A percentile compares a stretch with the other conserved stretches of the same genome.
Evolutionary conservation across 2,888 invertebrate species (phyloP).

Genomic region (Athetis lepigone): DNA sequence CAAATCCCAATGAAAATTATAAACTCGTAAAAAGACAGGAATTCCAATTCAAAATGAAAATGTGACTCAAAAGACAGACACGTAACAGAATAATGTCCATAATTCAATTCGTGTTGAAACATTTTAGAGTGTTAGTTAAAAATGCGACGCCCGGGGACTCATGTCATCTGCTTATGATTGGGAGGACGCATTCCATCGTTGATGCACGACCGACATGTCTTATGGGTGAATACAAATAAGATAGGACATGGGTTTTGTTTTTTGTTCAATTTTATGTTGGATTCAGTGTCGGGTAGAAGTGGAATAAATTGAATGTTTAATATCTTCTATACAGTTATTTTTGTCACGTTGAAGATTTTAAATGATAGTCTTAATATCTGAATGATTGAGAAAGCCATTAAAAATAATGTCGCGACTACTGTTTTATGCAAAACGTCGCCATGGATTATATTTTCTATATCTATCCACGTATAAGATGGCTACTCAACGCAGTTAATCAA

Average conservation of each 20-base stretch:
- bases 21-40: slow-evolving; percentile 11
- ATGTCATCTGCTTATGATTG: slow-evolving; percentile 82
- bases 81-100: slow-evolving; percentile 64
- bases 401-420: not conserved
- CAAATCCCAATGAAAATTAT: slow-evolving; percentile 18
- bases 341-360: not conserved
- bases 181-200: slow-evolving; percentile 80
- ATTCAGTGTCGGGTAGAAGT: slow-evolving; percentile 15
- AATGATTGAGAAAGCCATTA: not conserved
- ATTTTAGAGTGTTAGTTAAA: slow-evolving; percentile 69
- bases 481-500: not conserved
- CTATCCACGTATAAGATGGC: not conserved
- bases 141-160: slow-evolving; percentile 74
- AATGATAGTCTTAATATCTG: too few relatives aligned
- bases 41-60: slow-evolving; percentile 39
- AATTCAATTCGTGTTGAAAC: slow-evolving; percentile 68
- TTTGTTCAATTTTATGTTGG: slow-evolving; percentile 16
- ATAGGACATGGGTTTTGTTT: slow-evolving; percentile 50
- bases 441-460: too few relatives aligned
- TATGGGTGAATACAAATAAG: slow-evolving; percentile 65
- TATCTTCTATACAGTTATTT: slow-evolving; percentile 11
- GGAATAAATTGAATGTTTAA: slow-evolving; percentile 28
- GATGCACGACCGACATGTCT: slow-evolving; percentile 68
- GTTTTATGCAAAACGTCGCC: not conserved
- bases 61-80: slow-evolving; percentile 49